These are phyloP conservation scores for Caenorhabditis afra DNA, from an alignment of 2,888 invertebrate genomes.

Conservation along the genomic window DNA sequence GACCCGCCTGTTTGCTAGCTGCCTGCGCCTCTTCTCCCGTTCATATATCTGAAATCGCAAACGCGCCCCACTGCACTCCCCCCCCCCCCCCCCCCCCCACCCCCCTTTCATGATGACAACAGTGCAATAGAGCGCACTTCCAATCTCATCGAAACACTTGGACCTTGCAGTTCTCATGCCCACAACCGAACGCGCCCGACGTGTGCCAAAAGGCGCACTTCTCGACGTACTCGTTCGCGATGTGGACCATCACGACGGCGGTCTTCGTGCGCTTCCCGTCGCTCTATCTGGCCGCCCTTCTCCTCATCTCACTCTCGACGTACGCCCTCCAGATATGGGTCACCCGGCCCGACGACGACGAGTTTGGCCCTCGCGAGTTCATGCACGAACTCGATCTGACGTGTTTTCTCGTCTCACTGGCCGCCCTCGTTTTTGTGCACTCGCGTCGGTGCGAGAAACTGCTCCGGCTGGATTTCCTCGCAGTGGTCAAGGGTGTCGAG, in stretches of 20 bases:
- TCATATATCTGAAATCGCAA: too few relatives aligned
- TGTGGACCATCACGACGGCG: conserved; percentile 78
- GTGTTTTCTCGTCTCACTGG: conserved; percentile 69
- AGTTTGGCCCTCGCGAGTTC: conserved; percentile 67
- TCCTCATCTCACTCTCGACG: conserved; percentile 54
- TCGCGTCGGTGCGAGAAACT: conserved; percentile 74
- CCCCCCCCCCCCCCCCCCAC: too few relatives aligned
- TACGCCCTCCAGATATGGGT: conserved; percentile 75
- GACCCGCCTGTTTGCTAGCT: too few relatives aligned
- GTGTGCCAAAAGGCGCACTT: conserved; percentile 72
- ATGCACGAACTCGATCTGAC: conserved; percentile 74
- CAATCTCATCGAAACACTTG: too few relatives aligned
- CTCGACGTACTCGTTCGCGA: conserved; percentile 74
- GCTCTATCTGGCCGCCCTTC: conserved; percentile 57
- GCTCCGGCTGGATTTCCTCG: conserved; percentile 76
- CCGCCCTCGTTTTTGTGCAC: conserved; percentile 71
- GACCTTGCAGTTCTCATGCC: conserved; percentile 75
- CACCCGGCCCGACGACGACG: conserved; percentile 72
- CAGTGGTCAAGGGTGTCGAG: conserved; percentile 72
- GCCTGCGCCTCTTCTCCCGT: too few relatives aligned
- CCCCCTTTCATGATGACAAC: too few relatives aligned
- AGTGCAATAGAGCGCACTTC: too few relatives aligned
- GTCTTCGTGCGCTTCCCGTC: conserved; percentile 72
- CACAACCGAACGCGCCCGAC: conserved; percentile 59
- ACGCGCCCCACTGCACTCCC: too few relatives aligned